Evolutionary conservation across 2,888 invertebrate species (phyloP), one percentile per base, ranked within the genome.

Genomic region (Autographa pulchrina): DNA sequence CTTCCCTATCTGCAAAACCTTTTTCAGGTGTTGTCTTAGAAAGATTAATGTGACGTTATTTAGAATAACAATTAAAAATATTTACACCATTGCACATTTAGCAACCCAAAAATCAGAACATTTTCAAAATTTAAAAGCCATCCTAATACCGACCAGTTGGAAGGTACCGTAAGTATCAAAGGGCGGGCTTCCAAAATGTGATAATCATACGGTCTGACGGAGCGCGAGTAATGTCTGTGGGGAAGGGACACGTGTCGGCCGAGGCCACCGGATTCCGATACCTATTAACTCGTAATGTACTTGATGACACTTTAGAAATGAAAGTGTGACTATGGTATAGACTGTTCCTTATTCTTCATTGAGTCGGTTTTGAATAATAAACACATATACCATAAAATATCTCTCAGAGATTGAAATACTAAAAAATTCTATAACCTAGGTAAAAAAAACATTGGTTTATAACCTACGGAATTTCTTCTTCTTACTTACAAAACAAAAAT

Each of bases 191-290:
- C 66, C 70, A 82, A 85, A 86, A 86, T 82, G 78, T 77, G 78
- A 73, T 82, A 88, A 90, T 90, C 84, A 87, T 66, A 31, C 86
- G 85, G 84, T 43, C 78, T 88, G 76, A 41, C 71, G 87, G 82
- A 85, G 84, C 88, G 85, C 64, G 65, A 74, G 62, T 84, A 86
- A 88, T 71, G 52, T 61, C 75, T 65, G 16, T 31, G 32, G 66
- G 70, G 58, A 63, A n/a, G 31, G 64, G 58, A 59, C 66, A 62
- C 43, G 59, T 59, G 65, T 25, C 35, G 11, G 11, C 11, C 18
- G 54, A 59, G 41, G 58, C 67, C 69, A 56, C 63, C 60, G 52
- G 32, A 14, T 25, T 56, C 20, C 6, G 16, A 25, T 58, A 67
- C 69, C 38, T 41, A 74, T 59, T 31, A 3, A n/a, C 56, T 58